phyloP scores from a whole-genome alignment of 2,113 vertebrate genomes.

The Chaetops frenatus region DNA sequence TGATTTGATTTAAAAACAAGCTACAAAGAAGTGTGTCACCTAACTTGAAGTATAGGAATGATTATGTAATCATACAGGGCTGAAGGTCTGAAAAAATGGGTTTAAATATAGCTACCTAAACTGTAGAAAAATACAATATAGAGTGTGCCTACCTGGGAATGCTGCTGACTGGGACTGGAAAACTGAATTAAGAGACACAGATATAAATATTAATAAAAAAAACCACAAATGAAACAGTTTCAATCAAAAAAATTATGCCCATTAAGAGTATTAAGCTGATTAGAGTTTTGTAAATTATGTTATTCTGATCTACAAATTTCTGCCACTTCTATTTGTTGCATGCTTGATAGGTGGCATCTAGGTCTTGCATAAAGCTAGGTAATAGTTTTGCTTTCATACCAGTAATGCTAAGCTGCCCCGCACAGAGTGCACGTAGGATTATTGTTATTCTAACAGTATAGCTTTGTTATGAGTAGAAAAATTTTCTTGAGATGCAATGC shows the following conservation, averaged over 20 bases:
- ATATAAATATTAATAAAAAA: neutral
- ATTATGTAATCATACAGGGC: neutral
- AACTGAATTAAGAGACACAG: neutral
- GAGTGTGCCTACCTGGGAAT: neutral
- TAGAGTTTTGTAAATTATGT: neutral
- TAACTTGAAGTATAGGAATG: neutral
- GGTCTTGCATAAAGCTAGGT: neutral
- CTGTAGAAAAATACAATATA: neutral
- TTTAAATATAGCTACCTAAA: neutral
- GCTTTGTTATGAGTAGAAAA: neutral
- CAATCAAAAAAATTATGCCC: neutral
- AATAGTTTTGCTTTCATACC: neutral
- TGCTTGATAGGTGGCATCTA: neutral
- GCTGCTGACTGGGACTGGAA: neutral
- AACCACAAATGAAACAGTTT: neutral
- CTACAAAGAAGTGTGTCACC: neutral
- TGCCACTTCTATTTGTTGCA: neutral
- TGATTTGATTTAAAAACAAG: neutral
- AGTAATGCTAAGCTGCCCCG: neutral
- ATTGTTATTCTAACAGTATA: neutral
- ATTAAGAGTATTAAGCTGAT: neutral
- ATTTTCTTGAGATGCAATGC: neutral
- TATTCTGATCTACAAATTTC: neutral
- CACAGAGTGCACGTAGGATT: neutral
- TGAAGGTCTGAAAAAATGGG: neutral